Evolutionary conservation across 2,113 vertebrate genomes (phyloP).

Genomic region (Semnornis frantzii): DNA sequence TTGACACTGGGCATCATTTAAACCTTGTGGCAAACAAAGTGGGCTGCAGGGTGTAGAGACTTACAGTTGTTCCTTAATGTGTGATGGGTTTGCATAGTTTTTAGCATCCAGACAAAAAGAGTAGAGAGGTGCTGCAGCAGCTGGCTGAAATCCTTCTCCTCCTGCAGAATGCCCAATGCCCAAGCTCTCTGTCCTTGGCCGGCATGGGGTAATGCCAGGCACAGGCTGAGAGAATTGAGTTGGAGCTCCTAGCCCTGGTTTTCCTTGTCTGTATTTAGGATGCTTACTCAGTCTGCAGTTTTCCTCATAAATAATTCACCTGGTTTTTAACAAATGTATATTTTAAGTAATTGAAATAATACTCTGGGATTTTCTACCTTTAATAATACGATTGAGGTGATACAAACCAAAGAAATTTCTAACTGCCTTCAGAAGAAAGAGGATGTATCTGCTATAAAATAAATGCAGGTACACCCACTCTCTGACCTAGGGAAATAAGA

Average conservation of each 20-base stretch:
- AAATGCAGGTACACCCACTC: background rate
- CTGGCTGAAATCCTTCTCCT: background rate
- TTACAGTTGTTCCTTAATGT: background rate
- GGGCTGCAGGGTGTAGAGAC: background rate
- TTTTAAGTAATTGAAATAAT: background rate
- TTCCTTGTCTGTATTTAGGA: background rate
- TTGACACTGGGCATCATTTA: background rate
- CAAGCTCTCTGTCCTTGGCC: accelerated
- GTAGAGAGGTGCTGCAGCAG: background rate
- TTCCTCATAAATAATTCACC: background rate
- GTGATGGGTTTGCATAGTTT: background rate
- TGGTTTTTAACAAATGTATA: background rate
- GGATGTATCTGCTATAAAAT: constrained; percentile 1
- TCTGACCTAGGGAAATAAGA: constrained; percentile 3
- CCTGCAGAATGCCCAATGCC: background rate
- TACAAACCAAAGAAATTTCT: background rate
- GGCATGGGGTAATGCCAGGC: background rate
- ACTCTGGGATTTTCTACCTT: background rate
- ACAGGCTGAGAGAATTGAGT: background rate
- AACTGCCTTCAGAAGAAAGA: background rate
- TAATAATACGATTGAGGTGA: background rate
- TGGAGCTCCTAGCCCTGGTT: background rate
- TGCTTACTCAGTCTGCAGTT: background rate
- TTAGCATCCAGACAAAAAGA: background rate
- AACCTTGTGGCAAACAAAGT: background rate